Percentiles rank a stretch among this genome's conserved stretches.
Conservation (phyloP, 2,797 vertebrate species). For the Sylvilagus floridanus region DNA sequence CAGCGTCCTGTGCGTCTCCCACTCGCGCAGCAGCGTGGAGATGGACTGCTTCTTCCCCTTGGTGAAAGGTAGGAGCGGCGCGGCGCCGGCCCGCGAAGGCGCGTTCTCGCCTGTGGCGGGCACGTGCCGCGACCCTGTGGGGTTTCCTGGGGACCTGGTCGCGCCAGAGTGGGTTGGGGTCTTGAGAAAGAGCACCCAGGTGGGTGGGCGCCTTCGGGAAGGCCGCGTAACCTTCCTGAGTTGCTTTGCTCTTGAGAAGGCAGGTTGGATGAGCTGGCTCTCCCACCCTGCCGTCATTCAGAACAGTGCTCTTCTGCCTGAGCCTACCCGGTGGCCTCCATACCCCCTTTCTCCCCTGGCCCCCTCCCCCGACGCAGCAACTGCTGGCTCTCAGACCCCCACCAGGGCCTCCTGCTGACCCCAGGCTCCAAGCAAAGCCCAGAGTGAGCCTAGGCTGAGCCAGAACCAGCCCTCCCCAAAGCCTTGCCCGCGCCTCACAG, state of each 20-base stretch:
- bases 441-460: neutral
- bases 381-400: neutral
- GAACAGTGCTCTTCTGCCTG: neutral
- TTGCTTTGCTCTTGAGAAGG: neutral
- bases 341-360: neutral
- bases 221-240: neutral
- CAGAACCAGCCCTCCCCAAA: neutral
- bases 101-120: neutral
- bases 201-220: neutral
- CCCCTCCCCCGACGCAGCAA: neutral
- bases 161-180: neutral
- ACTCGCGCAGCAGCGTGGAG: constrained; percentile 97
- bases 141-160: neutral
- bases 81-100: neutral
- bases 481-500: neutral
- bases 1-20: constrained; percentile 96
- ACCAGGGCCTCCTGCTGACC: neutral
- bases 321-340: neutral
- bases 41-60: constrained; percentile 95
- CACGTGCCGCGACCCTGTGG: neutral
- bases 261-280: neutral
- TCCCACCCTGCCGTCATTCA: neutral
- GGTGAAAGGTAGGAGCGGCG: constrained; percentile 91
- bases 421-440: neutral
- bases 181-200: neutral